These are phyloP conservation scores for Caenorhabditis macrosperma DNA, from an alignment of 2,888 invertebrate species.

Conservation along the genomic window DNA sequence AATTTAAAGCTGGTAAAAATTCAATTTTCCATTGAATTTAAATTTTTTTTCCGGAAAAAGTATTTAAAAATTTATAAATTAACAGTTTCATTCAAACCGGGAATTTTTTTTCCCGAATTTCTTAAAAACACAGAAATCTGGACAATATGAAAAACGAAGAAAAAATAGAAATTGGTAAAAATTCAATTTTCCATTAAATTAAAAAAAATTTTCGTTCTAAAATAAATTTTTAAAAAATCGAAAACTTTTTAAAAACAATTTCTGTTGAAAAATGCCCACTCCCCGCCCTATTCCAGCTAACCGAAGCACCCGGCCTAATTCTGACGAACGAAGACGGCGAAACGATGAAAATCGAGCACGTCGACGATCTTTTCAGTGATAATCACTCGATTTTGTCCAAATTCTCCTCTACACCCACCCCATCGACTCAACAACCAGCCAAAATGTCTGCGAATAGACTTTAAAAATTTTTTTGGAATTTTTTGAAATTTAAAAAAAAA, in stretches of 20 bases:
- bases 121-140: no score
- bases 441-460: conserved; percentile 43
- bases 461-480: conserved; percentile 18
- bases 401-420: no score
- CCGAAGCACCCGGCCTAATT: conserved; percentile 54
- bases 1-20: background rate
- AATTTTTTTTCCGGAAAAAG: background rate
- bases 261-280: background rate
- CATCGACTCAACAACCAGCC: background rate
- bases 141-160: no score
- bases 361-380: conserved; percentile 39
- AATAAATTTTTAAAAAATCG: background rate
- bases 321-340: conserved; percentile 32
- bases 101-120: background rate
- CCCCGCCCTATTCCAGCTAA: conserved; percentile 29
- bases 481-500: background rate
- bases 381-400: conserved; percentile 24
- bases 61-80: background rate
- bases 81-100: no score
- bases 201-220: background rate
- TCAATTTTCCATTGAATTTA: background rate
- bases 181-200: background rate
- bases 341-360: conserved; percentile 24
- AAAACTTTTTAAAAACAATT: background rate
- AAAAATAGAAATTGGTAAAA: background rate